Conservation (phyloP, 2,888 invertebrate species). For the Lissonota sp. region DNA sequence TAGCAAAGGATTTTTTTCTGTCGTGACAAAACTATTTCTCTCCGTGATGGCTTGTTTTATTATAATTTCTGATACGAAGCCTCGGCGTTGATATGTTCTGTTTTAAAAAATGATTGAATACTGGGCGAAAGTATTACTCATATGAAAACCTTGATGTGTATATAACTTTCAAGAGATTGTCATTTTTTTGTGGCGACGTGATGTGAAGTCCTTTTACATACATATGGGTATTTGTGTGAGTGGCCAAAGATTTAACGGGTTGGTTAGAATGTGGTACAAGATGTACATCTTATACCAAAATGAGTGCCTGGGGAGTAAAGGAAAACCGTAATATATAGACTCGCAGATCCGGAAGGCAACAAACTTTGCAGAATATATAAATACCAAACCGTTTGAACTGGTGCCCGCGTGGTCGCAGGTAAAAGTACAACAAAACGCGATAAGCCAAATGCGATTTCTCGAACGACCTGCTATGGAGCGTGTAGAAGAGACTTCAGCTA, state of each 20-base stretch:
- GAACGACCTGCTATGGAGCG: slow-evolving; percentile 31
- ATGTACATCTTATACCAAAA: background rate
- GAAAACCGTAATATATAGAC: slow-evolving; percentile 44
- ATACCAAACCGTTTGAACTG: slow-evolving; percentile 45
- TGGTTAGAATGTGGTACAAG: slow-evolving; percentile 27
- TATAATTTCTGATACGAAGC: too few species aligned
- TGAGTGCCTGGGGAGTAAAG: slow-evolving; percentile 26
- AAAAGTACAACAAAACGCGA: slow-evolving; percentile 60
- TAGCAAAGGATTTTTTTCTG: too few species aligned
- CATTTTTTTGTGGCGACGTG: too few species aligned
- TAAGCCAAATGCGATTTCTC: slow-evolving; percentile 64
- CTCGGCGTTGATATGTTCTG: too few species aligned
- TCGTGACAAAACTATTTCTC: too few species aligned
- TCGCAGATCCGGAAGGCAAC: slow-evolving; percentile 38
- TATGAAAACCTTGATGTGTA: too few species aligned
- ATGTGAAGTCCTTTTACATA: too few species aligned
- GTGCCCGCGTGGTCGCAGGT: slow-evolving; percentile 58
- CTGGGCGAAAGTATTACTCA: too few species aligned
- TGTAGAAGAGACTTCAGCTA: slow-evolving; percentile 20
- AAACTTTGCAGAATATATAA: slow-evolving; percentile 30
- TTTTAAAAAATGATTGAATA: too few species aligned
- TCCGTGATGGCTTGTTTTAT: too few species aligned
- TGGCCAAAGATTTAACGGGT: slow-evolving; percentile 34
- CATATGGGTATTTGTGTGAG: background rate
- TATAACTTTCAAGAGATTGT: too few species aligned